Evolutionary conservation across 2,113 vertebrate species (phyloP), one percentile per base, ranked within the genome.

Genomic region (Tachycineta bicolor): DNA sequence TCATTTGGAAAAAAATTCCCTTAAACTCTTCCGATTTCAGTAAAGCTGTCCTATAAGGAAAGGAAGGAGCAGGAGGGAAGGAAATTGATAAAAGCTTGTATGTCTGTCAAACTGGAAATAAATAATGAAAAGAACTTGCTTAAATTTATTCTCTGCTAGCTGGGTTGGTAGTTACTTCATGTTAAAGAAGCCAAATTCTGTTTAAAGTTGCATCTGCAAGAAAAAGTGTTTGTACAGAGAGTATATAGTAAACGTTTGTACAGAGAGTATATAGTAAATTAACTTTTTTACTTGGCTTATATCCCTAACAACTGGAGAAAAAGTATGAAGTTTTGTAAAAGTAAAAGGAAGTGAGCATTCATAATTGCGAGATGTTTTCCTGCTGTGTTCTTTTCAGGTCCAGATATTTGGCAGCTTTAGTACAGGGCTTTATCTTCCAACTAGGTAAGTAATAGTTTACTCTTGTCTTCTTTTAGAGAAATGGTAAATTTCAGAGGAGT

Each of bases 321-420:
- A 56, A 90, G 10, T 49, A 5, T 6, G n/a, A 55, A 65, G 26
- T 76, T 74, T 62, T 76, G 13, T 88, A 68, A 49, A 74, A 82
- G 52, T 71, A n/a, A 89, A 91, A 84, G 68, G 21, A 89, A 60
- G 14, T 43, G 46, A 78, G 15, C 13, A 9, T 73, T 85, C 11
- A 17, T 91, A 31, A 33, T 58, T 70, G 52, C 24, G 86, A 82
- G 41, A 2, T 19, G 41, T 31, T 83, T 83, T 74, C 74, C 24
- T 91, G 47, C 3, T 89, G 2, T 26, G 8, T 14, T 2, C 5
- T 50, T 86, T 97, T 16, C 94, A 99, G 99, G 99, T 99, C 63
- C 99, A 99, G 96, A 99, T 99, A 98, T 99, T 99, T 97, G 99
- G 99, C 98, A 99, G 99, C 98, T 99, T 99, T 97, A 99, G 99